A percentile compares a stretch with the other conserved stretches of the same genome.
Evolutionary conservation across 2,888 invertebrate genomes (phyloP).

Genomic region (Eledona agricola): DNA sequence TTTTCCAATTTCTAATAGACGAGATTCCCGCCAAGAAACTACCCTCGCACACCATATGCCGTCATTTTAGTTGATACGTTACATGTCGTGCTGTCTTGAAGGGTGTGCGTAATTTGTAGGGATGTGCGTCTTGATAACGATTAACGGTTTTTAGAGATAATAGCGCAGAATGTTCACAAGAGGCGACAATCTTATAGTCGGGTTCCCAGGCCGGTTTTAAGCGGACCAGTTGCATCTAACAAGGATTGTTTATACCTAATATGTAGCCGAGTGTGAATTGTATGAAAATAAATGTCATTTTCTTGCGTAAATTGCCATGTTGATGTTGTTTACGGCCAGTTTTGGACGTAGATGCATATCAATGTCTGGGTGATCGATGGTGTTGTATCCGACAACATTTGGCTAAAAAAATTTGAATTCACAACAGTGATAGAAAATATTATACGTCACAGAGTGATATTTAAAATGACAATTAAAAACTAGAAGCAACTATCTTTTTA

Average conservation of each 20-base stretch:
- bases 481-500: no score
- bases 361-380: no score
- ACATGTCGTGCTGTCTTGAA: slow-evolving; percentile 24
- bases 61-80: slow-evolving; percentile 32
- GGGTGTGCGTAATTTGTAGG: slow-evolving; percentile 19
- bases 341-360: no score
- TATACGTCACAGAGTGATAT: no score
- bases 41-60: slow-evolving; percentile 46
- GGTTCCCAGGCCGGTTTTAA: slow-evolving; percentile 43
- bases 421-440: no score
- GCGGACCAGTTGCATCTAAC: slow-evolving; percentile 43
- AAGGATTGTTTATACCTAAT: slow-evolving; percentile 44
- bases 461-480: no score
- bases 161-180: slow-evolving; percentile 36
- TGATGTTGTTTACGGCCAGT: no score
- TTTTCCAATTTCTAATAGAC: slow-evolving; percentile 39
- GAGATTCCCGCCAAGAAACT: slow-evolving; percentile 48
- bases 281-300: slow-evolving; percentile 31
- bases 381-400: no score
- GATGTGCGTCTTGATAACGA: slow-evolving; percentile 18
- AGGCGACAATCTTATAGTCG: slow-evolving; percentile 46
- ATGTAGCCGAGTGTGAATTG: slow-evolving; percentile 34
- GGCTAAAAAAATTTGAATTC: no score
- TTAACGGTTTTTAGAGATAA: no score
- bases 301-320: slow-evolving; percentile 21